Evolutionary conservation across 1,140 invertebrate genomes (phyloP), one percentile per base, ranked within the genome.

Genomic region (Drosophila chauvacae): DNA sequence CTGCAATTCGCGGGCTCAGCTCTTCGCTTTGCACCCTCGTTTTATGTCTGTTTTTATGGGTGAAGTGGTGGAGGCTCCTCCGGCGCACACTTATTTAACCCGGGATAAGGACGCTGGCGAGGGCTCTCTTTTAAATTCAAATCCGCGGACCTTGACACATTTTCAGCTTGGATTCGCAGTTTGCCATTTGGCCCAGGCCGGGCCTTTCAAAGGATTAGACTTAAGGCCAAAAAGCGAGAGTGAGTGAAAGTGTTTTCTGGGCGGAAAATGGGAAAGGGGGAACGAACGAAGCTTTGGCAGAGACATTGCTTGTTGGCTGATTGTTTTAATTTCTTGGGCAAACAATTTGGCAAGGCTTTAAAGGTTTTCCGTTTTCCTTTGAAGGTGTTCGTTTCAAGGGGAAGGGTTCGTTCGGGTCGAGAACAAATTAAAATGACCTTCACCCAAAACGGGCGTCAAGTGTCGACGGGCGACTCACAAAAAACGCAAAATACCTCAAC

Each of bases 81-180:
- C 20, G 66, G 69, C 71, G 50, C 57, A 11, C 37, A 39, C 64
- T 59, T 66, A 79, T 75, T 83, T 83, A 83, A 66, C 64, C 51
- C 76, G 65, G 81, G 81, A 84, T 84, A 84, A 84, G 71, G 71
- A 74, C 71, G 47, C n/a, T 55, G 33, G 53, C 59, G 33, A 64
- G 63, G 45, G 50, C 73, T 57, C 51, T 41, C 63, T 69, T 58
- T 41, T 63, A 79, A 61, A 87, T 82, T 81, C 79, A 86, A 87
- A 87, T 86, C 76, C 76, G 75, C 56, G 51, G 73, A 88, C 84
- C 84, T 88, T 88, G 84, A 88, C 84, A 88, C 81, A 88, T 90
- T 87, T 87, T 45, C 58, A 71, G 63, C 65, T 82, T 80, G 71
- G 70, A 63, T 75, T 69, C 45, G 69, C 63, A 63, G 30, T 77